Evolutionary conservation across 2,797 vertebrate genomes (phyloP).

Genomic region (Danio kyathit): DNA sequence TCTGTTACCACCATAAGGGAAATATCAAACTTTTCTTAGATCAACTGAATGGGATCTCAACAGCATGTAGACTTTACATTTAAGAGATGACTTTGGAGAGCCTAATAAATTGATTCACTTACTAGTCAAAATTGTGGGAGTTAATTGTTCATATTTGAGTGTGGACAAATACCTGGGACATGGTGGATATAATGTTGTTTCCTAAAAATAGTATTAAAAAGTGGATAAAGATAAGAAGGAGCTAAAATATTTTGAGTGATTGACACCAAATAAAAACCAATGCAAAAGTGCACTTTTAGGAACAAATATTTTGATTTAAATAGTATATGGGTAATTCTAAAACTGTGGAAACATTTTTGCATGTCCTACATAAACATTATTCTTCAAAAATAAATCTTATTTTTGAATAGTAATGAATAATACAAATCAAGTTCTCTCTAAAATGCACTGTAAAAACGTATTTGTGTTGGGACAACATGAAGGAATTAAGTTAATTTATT

Average conservation of each 20-base stretch:
- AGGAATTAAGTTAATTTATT: no score
- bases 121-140: background rate
- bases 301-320: no score
- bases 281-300: no score
- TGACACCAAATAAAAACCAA: background rate
- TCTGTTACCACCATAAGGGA: constrained; percentile 25
- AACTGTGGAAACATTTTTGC: no score
- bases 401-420: no score
- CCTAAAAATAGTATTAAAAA: background rate
- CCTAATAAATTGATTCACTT: background rate
- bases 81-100: background rate
- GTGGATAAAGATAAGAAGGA: background rate
- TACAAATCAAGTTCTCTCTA: no score
- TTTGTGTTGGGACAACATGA: no score
- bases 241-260: background rate
- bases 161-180: background rate
- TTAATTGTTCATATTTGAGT: background rate
- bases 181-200: background rate
- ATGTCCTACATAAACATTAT: no score
- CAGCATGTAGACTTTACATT: constrained; percentile 10
- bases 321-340: no score
- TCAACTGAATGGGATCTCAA: background rate
- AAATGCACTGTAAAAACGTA: no score
- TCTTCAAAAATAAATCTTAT: no score
- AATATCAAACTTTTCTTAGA: background rate